phyloP scores from a whole-genome alignment of 1,140 invertebrate genomes.

The Drosophila lacertosa region DNA sequence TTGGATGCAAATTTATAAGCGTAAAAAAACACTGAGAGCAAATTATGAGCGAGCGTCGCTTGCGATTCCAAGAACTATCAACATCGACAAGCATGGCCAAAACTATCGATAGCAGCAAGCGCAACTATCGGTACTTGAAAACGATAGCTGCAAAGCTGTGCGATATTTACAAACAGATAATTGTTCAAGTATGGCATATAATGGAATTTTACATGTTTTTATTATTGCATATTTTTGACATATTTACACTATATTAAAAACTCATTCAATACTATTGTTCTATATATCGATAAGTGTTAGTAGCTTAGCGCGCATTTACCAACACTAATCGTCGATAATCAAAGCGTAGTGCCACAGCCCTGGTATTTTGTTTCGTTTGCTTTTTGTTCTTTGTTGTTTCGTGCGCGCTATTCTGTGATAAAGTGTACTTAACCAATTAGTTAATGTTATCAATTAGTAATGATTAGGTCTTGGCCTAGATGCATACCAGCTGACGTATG shows the following conservation, averaged over 20 bases:
- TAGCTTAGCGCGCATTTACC: constrained; percentile 6
- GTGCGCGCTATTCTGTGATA: constrained; percentile 72
- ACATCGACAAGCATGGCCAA: not conserved
- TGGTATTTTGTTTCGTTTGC: constrained; percentile 44
- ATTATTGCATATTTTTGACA: not conserved
- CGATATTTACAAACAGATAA: not conserved
- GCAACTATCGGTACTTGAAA: not conserved
- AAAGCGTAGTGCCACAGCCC: constrained; percentile 13
- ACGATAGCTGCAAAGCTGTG: not conserved
- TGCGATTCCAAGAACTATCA: constrained; percentile 19
- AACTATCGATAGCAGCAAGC: constrained; percentile 22
- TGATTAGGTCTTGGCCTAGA: constrained; percentile 39
- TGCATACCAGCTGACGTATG: constrained; percentile 18
- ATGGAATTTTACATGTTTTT: not conserved
- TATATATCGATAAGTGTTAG: constrained; percentile 19
- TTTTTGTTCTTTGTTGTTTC: constrained; percentile 55
- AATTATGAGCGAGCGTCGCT: constrained; percentile 18
- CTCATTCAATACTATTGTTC: not conserved
- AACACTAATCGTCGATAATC: constrained; percentile 15
- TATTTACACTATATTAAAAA: not conserved
- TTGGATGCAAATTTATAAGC: constrained; percentile 35
- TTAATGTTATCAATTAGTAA: constrained; percentile 61
- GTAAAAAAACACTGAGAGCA: constrained; percentile 22
- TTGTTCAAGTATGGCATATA: too few species aligned
- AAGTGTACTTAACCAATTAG: constrained; percentile 74